Base-by-base conservation (phyloP, 2,888 invertebrate genomes). In the Piscicola geometra region DNA sequence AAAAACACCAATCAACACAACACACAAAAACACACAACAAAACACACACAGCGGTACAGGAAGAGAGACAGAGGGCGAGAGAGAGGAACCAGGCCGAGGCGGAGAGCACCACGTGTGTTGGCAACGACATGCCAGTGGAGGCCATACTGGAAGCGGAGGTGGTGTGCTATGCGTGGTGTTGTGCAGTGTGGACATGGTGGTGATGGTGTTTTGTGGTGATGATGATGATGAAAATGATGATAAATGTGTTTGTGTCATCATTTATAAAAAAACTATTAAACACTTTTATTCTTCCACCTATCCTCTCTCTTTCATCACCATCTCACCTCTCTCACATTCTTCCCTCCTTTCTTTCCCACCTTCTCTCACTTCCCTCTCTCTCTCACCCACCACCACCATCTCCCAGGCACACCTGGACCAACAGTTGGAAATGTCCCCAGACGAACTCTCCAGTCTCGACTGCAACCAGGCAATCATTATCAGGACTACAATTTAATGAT, bases 71-170 rank as follows among this genome's bases (percentile, higher is more conserved):
- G 85, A 89, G 97, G 72, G 90, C 90, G 77, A 90, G 90, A 84
- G 91, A 91, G 82, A 87, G 89, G 77, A 88, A 88, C 78, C 87
- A 88, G 77, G 87, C 86, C 71, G 93, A 93, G 82, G 92, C 83
- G 33, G 93, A 93, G 86, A 71, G 74, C 69, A 78, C 78, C 15
- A 77, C 75, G 18, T 92, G 92, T 69, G 84, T 89, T 79, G 90
- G 88, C 87, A 91, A 89, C 81, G 96, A 97, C 86, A 91, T 97
- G 89, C 93, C 94, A 1, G 91, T 96, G 81, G 96, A 97, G 83
- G 89, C 93, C 82, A 91, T 98, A 81, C 87, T 95, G 81, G 96
- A 97, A 84, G 95, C 96, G 77, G 97, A 98, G 82, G 89, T 90
- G 28, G 91, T 91, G 76, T 5, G 41, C 9, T 9, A 3, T 25